A percentile compares a stretch with the other conserved stretches of the same genome.
These are phyloP conservation scores for Mastacembelus armatus DNA, from an alignment of 2,797 vertebrate genomes.

Conservation along the genomic window DNA sequence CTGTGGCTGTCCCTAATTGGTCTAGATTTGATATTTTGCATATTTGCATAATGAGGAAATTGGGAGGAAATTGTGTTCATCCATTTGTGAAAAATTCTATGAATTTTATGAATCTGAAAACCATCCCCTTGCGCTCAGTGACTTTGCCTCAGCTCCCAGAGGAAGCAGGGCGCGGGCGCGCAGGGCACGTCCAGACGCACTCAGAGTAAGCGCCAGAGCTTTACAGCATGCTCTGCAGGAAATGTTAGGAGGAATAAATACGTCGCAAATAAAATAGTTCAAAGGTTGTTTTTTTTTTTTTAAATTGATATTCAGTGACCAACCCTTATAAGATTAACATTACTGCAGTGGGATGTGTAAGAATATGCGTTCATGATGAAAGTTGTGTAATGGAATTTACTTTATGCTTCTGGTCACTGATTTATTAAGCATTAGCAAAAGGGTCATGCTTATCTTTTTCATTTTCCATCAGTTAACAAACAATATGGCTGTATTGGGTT, in stretches of 20 bases:
- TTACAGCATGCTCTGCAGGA: constrained; percentile 22
- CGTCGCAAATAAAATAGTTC: constrained; percentile 10
- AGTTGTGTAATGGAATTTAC: constrained; percentile 34
- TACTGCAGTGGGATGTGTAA: constrained; percentile 6
- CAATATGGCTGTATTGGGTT: constrained; percentile 74
- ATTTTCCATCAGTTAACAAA: constrained; percentile 75
- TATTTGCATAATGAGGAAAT: constrained; percentile 99
- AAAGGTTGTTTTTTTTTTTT: neutral
- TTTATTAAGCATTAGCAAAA: constrained; percentile 56
- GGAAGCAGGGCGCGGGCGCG: constrained; percentile 86
- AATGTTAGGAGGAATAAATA: constrained; percentile 24
- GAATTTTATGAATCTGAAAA: constrained; percentile 98
- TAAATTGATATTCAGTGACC: constrained; percentile 12
- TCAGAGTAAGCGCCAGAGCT: constrained; percentile 40
- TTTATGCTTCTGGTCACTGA: constrained; percentile 34
- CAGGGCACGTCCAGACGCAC: constrained; percentile 75
- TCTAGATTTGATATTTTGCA: constrained; percentile 99
- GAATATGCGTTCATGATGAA: constrained; percentile 34
- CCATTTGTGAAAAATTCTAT: constrained; percentile 99
- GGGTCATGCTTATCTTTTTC: constrained; percentile 59
- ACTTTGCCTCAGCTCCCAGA: constrained; percentile 94
- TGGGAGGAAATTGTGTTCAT: constrained; percentile 99
- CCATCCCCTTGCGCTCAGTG: constrained; percentile 91
- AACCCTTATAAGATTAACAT: constrained; percentile 22
- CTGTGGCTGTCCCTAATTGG: constrained; percentile 98